Percentiles rank a stretch among this genome's conserved stretches.
Evolutionary conservation across 2,797 vertebrate species (phyloP).

Genomic region (Leptodactylus fallax): DNA sequence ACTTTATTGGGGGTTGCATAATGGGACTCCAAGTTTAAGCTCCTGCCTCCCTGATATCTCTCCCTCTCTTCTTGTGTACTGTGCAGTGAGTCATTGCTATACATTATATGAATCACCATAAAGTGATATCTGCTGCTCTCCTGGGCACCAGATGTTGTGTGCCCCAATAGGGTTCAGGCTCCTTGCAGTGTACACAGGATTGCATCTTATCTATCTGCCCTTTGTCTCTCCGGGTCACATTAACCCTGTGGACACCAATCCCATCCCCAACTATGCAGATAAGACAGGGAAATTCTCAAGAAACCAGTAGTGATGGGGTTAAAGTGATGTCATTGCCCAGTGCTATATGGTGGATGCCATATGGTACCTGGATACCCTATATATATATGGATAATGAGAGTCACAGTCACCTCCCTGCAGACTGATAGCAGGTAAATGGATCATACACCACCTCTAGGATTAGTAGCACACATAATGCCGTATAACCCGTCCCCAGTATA

Average conservation of each 20-base stretch:
- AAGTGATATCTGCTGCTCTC: neutral
- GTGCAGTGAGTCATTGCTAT: neutral
- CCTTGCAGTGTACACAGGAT: neutral
- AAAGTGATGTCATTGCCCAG: neutral
- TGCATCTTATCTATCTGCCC: neutral
- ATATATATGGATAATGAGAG: slow-evolving; percentile 2
- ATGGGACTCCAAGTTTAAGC: no score
- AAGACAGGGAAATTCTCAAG: neutral
- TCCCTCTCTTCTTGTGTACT: neutral
- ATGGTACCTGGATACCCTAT: neutral
- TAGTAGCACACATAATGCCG: no score
- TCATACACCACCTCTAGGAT: neutral
- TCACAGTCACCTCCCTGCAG: neutral
- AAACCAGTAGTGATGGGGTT: neutral
- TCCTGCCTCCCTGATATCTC: no score
- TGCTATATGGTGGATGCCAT: neutral
- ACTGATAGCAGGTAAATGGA: slow-evolving; percentile 27
- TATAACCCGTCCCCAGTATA: no score
- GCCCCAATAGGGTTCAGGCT: neutral
- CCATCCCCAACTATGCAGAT: neutral
- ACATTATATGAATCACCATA: neutral
- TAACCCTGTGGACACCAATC: neutral
- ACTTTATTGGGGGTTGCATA: no score
- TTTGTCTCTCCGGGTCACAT: slow-evolving; percentile 7
- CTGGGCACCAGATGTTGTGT: neutral